phyloP scores from a whole-genome alignment of 37 sponge, comb jelly and placozoan genomes.

The Amphimedon queenslandica region DNA sequence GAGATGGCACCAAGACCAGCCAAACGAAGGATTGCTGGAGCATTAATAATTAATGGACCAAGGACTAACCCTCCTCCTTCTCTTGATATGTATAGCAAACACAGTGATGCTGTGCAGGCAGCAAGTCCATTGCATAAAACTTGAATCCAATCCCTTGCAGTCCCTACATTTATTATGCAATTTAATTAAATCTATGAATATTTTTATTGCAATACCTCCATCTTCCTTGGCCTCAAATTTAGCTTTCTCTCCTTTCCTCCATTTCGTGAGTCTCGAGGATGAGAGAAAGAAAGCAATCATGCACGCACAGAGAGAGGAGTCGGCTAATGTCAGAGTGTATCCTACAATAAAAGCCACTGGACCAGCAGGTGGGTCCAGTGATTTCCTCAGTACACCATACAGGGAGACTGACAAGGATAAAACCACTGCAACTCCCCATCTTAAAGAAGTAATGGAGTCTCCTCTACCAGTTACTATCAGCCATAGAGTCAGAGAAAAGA shows the following conservation, averaged over 20 bases:
- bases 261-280: conserved; percentile 82
- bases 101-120: conserved; percentile 48
- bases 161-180: conserved; percentile 44
- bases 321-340: conserved; percentile 56
- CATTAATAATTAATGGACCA: neutral
- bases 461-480: neutral
- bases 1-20: conserved; percentile 60
- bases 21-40: conserved; percentile 24
- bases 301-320: conserved; percentile 56
- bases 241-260: conserved; percentile 56
- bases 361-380: conserved; percentile 65
- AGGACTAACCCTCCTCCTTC: conserved; percentile 53
- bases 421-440: conserved; percentile 21
- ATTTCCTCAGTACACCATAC: conserved; percentile 61
- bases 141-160: conserved; percentile 80
- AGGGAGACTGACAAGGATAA: conserved; percentile 38
- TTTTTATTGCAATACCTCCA: neutral
- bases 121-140: conserved; percentile 89
- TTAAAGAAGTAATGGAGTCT: neutral
- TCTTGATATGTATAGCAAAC: conserved; percentile 27
- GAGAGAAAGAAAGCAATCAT: conserved; percentile 80
- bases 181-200: too few species aligned
- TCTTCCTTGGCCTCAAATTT: conserved; percentile 51
- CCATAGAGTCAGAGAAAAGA: neutral
- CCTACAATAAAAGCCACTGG: conserved; percentile 76